Conservation (phyloP, 2,888 invertebrate species). For the Euplagia quadripunctaria region DNA sequence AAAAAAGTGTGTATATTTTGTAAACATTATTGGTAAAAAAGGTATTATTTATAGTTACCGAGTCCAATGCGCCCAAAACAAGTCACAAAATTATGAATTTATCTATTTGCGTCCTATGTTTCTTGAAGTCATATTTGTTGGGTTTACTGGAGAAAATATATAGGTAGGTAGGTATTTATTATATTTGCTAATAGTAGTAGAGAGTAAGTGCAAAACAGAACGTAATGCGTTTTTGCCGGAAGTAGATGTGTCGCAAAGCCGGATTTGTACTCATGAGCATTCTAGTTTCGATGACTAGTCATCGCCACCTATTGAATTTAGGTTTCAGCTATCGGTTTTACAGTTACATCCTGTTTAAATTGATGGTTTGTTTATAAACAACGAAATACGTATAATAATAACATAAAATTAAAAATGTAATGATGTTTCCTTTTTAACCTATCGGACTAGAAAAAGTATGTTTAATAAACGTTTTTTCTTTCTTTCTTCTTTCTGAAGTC, state of each 20-base stretch:
- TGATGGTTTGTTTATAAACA: constrained; percentile 24
- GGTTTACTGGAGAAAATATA: neutral
- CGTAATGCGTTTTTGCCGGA: constrained; percentile 2
- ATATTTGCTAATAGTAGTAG: constrained; percentile 1
- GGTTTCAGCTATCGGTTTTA: constrained; percentile 1
- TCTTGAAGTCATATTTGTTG: constrained; percentile 1
- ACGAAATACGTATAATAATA: constrained; percentile 8
- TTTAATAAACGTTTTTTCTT: too few species aligned
- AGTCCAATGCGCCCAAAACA: constrained; percentile 12
- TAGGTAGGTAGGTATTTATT: neutral
- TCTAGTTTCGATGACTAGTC: constrained; percentile 13
- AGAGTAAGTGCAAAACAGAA: neutral
- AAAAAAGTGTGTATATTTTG: neutral
- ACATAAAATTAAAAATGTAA: neutral
- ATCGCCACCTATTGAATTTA: constrained; percentile 1
- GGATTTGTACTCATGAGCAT: constrained; percentile 14
- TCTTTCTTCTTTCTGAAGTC: too few species aligned
- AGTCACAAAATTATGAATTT: constrained; percentile 15
- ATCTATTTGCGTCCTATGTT: constrained; percentile 5
- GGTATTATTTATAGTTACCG: constrained; percentile 13
- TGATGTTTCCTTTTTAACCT: too few species aligned
- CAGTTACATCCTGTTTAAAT: constrained; percentile 22
- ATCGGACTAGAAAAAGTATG: too few species aligned
- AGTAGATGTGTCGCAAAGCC: constrained; percentile 11
- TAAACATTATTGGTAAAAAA: neutral